A percentile compares a stretch with the other conserved stretches of the same genome.
Evolutionary conservation across 2,113 vertebrate species (phyloP).

Genomic region (Pangasianodon hypophthalmus): DNA sequence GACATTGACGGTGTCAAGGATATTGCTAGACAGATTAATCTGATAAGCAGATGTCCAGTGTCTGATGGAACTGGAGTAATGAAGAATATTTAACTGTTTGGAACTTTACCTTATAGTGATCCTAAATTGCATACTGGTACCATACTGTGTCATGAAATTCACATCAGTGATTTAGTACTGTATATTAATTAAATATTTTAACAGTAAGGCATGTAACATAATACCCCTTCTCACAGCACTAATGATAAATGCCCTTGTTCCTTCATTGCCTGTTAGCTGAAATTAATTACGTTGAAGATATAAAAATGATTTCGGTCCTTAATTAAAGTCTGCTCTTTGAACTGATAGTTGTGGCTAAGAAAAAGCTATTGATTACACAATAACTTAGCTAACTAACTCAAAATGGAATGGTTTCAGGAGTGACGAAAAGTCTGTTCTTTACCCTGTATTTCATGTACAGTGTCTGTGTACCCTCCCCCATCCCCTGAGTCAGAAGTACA

Average conservation of each 20-base stretch:
- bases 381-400: background rate
- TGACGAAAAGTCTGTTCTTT: slow-evolving; percentile 37
- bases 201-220: background rate
- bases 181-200: slow-evolving; percentile 8
- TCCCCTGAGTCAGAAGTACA: slow-evolving; percentile 56
- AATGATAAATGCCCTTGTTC: slow-evolving; percentile 20
- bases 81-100: background rate
- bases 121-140: background rate
- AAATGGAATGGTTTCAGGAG: slow-evolving; percentile 3
- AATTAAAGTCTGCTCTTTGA: slow-evolving; percentile 35
- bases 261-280: slow-evolving; percentile 5
- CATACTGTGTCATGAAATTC: background rate
- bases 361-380: background rate
- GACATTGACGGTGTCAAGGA: background rate
- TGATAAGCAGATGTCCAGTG: slow-evolving; percentile 14
- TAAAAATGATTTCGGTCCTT: slow-evolving; percentile 7
- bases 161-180: slow-evolving; percentile 2
- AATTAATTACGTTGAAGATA: slow-evolving; percentile 33
- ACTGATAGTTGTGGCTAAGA: slow-evolving; percentile 22
- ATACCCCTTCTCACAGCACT: background rate
- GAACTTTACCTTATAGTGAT: background rate
- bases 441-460: slow-evolving; percentile 56
- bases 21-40: slow-evolving; percentile 18
- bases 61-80: slow-evolving; percentile 2
- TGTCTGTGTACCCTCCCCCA: slow-evolving; percentile 23